A percentile compares a stretch with the other conserved stretches of the same genome.
Evolutionary conservation across 2,113 vertebrate genomes (phyloP).

Genomic region (Phaethornis superciliosus): DNA sequence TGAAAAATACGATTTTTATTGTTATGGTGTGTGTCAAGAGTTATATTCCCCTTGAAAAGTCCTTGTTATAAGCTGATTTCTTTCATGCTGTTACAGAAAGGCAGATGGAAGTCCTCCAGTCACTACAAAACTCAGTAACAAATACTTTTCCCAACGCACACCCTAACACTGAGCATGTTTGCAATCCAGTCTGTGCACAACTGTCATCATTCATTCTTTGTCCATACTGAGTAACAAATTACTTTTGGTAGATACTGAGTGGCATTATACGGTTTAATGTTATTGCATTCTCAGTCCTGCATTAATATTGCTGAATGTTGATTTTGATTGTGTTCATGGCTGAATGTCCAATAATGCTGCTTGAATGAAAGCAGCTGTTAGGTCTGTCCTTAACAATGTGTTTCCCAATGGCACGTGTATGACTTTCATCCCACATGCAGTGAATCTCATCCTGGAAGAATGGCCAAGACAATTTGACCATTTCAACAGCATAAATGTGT

Average conservation of each 20-base stretch:
- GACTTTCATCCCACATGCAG: constrained; percentile 28
- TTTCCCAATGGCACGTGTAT: constrained; percentile 27
- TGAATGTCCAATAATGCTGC: not conserved
- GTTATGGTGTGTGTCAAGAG: not conserved
- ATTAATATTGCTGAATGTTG: not conserved
- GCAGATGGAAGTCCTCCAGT: not conserved
- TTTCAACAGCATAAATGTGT: constrained; percentile 1
- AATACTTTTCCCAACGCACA: not conserved
- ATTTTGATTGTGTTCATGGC: constrained; percentile 2
- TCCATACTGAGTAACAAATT: not conserved
- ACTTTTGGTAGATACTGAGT: not conserved
- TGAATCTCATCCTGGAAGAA: constrained; percentile 28
- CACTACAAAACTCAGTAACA: not conserved
- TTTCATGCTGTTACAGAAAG: not conserved
- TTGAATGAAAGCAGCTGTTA: constrained; percentile 67
- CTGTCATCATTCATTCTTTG: not conserved
- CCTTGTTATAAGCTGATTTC: not conserved
- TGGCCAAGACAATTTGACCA: not conserved
- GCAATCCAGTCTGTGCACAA: not conserved
- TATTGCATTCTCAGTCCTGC: not conserved
- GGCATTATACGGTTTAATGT: not conserved
- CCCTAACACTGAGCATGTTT: not conserved
- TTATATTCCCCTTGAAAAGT: not conserved
- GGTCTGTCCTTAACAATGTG: not conserved
- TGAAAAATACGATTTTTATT: not conserved